These are phyloP conservation scores for Drosophila biarmipes DNA, from an alignment of 1,140 invertebrate genomes.

Conservation along the genomic window DNA sequence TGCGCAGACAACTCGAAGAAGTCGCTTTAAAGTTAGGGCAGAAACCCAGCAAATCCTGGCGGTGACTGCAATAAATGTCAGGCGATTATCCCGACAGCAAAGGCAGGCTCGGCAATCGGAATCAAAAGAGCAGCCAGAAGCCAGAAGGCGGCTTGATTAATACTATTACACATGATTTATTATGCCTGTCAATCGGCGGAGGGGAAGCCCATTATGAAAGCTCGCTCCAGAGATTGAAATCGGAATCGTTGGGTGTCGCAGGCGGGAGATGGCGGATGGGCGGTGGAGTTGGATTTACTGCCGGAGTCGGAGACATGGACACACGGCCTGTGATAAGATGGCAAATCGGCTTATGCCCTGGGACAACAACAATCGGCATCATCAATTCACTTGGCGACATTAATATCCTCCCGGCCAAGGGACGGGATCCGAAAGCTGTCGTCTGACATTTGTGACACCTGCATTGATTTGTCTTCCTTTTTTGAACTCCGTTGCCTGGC, in stretches of 20 bases:
- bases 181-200: constrained; percentile 75
- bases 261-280: neutral
- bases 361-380: constrained; percentile 75
- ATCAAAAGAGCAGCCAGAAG: constrained; percentile 43
- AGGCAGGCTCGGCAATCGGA: constrained; percentile 25
- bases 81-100: constrained; percentile 70
- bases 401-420: constrained; percentile 64
- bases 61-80: constrained; percentile 75
- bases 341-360: constrained; percentile 77
- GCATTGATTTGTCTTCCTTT: constrained; percentile 80
- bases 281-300: constrained; percentile 17
- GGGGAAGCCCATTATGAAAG: constrained; percentile 78
- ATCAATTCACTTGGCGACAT: constrained; percentile 82
- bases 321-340: constrained; percentile 72
- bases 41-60: neutral
- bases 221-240: constrained; percentile 69
- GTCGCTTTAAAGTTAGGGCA: constrained; percentile 29
- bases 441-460: constrained; percentile 83
- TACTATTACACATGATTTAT: constrained; percentile 82
- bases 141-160: constrained; percentile 67
- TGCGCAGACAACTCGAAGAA: constrained; percentile 33
- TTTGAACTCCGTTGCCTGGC: constrained; percentile 22
- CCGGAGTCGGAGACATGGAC: constrained; percentile 16
- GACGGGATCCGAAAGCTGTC: constrained; percentile 64
- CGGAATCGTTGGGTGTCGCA: constrained; percentile 19